A percentile compares a stretch with the other conserved stretches of the same genome.
Evolutionary conservation across 2,797 vertebrate genomes (phyloP).

Genomic region (Neosilurus hyrtlii): DNA sequence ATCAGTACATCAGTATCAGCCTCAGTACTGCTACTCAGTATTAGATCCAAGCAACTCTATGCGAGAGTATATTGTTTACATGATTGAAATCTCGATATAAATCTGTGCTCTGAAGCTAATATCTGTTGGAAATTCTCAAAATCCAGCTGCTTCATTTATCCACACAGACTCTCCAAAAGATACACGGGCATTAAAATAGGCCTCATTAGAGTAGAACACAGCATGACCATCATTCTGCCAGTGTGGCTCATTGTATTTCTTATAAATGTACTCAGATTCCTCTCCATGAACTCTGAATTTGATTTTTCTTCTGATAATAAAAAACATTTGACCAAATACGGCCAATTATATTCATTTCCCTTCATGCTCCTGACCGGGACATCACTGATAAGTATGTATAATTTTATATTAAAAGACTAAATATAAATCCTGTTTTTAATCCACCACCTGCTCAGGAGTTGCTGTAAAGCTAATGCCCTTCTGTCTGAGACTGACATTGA

Average conservation of each 20-base stretch:
- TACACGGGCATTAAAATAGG: neutral
- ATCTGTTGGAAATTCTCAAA: constrained; percentile 23
- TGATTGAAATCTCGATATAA: constrained; percentile 4
- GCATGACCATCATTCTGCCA: neutral
- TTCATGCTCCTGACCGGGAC: neutral
- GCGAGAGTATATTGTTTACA: neutral
- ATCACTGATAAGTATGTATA: neutral
- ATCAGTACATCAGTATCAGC: neutral
- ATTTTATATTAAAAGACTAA: neutral
- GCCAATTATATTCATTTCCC: neutral
- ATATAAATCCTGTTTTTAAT: neutral
- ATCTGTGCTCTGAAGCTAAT: constrained; percentile 2
- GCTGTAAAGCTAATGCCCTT: constrained; percentile 21
- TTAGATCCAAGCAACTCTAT: neutral
- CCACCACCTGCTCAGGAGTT: constrained; percentile 12
- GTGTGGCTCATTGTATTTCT: constrained; percentile 20
- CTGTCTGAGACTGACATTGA: constrained; percentile 41
- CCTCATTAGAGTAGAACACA: constrained; percentile 28
- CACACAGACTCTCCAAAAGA: neutral
- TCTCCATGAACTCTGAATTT: constrained; percentile 1
- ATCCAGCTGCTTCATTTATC: constrained; percentile 18
- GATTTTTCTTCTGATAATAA: constrained; percentile 4
- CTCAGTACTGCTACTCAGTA: neutral
- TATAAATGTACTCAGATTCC: constrained; percentile 9
- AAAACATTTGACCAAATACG: neutral